These are phyloP conservation scores for Drosophila longiperda DNA, from an alignment of 2,888 invertebrate species.

Conservation along the genomic window DNA sequence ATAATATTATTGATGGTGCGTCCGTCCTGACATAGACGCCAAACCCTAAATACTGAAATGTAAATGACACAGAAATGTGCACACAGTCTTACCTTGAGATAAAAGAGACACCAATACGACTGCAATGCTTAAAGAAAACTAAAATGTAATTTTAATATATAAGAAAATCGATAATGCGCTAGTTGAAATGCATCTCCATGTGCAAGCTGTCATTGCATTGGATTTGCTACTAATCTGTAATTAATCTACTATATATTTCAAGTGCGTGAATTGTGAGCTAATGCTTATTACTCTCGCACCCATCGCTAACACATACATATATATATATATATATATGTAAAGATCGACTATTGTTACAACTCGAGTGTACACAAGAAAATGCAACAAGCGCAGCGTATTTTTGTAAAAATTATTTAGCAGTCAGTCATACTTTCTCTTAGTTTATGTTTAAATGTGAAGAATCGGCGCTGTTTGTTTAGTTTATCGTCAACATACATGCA, in stretches of 20 bases:
- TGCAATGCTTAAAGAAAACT: constrained; percentile 53
- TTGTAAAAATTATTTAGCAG: constrained; percentile 63
- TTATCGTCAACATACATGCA: constrained; percentile 37
- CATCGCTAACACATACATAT: constrained; percentile 32
- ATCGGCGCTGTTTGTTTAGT: constrained; percentile 50
- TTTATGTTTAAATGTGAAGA: constrained; percentile 53
- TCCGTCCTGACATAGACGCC: constrained; percentile 39
- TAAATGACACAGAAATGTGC: constrained; percentile 61
- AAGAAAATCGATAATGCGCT: constrained; percentile 55
- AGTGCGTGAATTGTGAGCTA: constrained; percentile 64
- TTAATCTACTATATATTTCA: constrained; percentile 61
- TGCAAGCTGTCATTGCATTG: constrained; percentile 48
- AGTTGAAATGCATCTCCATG: constrained; percentile 63
- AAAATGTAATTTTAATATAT: constrained; percentile 56
- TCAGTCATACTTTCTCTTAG: constrained; percentile 59
- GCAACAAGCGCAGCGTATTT: constrained; percentile 32
- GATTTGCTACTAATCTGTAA: constrained; percentile 61
- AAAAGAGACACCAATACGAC: constrained; percentile 46
- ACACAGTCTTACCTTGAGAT: constrained; percentile 47
- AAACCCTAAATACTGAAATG: constrained; percentile 48
- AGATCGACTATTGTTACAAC: constrained; percentile 53
- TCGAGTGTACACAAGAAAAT: constrained; percentile 13
- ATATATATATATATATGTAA: constrained; percentile 49
- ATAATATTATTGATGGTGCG: constrained; percentile 58
- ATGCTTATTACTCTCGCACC: constrained; percentile 52